These are phyloP conservation scores for Heloderma charlesbogerti DNA, from an alignment of 2,113 vertebrate species.

Conservation along the genomic window DNA sequence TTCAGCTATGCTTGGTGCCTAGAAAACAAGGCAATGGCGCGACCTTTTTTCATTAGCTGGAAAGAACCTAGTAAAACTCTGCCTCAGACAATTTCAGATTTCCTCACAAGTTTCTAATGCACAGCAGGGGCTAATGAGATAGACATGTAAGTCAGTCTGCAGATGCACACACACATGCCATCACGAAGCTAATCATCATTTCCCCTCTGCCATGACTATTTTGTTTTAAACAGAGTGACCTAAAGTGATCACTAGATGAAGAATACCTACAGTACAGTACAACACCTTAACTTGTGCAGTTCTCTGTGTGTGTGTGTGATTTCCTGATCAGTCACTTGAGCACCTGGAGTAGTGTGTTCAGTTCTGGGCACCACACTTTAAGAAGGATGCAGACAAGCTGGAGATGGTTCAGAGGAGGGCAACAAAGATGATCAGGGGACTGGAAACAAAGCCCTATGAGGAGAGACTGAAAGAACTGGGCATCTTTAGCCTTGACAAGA, in stretches of 20 bases:
- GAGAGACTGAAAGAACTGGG: too few relatives aligned
- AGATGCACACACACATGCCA: neutral
- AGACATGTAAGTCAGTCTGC: slow-evolving; percentile 32
- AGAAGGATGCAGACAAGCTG: too few relatives aligned
- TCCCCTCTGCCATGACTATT: neutral
- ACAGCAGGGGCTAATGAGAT: slow-evolving; percentile 25
- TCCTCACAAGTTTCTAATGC: slow-evolving; percentile 5
- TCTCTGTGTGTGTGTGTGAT: neutral
- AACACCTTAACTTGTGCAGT: too few relatives aligned
- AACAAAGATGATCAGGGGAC: too few relatives aligned
- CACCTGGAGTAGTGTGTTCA: too few relatives aligned
- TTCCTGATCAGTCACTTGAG: neutral
- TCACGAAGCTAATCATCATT: slow-evolving; percentile 37
- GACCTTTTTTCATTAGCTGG: slow-evolving; percentile 27
- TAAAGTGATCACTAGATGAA: neutral
- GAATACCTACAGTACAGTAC: neutral
- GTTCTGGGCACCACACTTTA: too few relatives aligned
- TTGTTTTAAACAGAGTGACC: neutral
- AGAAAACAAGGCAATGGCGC: neutral
- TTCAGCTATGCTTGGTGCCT: neutral
- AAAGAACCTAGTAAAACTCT: neutral
- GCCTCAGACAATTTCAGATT: neutral
- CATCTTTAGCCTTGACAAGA: too few relatives aligned
- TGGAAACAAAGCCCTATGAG: too few relatives aligned
- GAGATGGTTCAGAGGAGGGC: too few relatives aligned